Base-by-base conservation (phyloP, 2,888 invertebrate genomes). In the Trachelus stipa region DNA sequence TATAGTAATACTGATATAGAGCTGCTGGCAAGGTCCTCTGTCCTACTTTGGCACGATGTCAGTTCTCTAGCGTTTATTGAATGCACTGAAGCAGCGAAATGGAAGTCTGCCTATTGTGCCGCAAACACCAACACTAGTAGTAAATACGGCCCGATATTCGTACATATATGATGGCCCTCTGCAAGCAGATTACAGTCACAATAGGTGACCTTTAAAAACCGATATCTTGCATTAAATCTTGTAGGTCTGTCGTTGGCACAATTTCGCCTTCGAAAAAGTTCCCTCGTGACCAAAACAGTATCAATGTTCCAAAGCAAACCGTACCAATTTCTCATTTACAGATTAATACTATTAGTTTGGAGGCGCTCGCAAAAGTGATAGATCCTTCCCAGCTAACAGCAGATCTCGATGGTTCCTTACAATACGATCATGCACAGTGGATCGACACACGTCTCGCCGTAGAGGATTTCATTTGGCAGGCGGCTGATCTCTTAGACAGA, bases 401-500 rank as follows among this genome's bases (percentile, higher is more conserved):
- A 69, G 99, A 99, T 91, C 95, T 99, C 91, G 99, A 99, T 88
- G 99, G 99, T 73, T 95, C 96, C 35, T 93, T 99, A 87, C 95
- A 95, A 87, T 99, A 99, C 92, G 98, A 99, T 92, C 98, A 99
- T 93, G 95, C 97, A 84, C 97, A 97, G 90, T 99, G 99, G 99
- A 96, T 99, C 88, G 98, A 99, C 89, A 95, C 98, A 82, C 94
- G 99, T 92, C 92, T 98, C 92, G 97, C 98, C 79, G 94, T 98
- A 87, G 99, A 99, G 92, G 98, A 98, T 90, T 97, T 99, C 92
- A 96, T 97, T 87, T 98, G 98, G 98, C 98, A 98, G 93, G 97
- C 98, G 1, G 96, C 97, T 75, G 99, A 99, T 91, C 94, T 98
- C 82, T 93, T 98, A 81, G 98, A 98, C 91, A 94, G 98, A 82